Evolutionary conservation across 2,797 vertebrate genomes (phyloP).

Genomic region (Neosilurus hyrtlii): DNA sequence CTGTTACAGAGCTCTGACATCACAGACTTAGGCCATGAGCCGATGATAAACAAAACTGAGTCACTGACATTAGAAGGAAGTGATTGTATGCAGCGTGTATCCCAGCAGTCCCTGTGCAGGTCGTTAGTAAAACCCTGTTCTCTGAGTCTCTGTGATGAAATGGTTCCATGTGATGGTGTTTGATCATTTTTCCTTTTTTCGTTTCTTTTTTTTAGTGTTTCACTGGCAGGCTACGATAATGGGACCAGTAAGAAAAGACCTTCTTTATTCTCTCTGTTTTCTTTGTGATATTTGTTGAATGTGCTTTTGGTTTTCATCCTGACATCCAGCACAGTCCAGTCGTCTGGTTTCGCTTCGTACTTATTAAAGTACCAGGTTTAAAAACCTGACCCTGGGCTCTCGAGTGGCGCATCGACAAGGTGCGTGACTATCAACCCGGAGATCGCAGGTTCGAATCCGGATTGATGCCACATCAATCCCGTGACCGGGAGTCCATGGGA

Average conservation of each 20-base stretch:
- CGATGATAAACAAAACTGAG: no score
- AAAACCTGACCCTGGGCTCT: no score
- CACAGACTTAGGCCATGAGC: no score
- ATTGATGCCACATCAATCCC: no score
- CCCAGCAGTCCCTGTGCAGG: not conserved
- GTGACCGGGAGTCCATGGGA: no score
- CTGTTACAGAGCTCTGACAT: not conserved
- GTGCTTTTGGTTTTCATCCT: not conserved
- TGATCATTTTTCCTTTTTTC: not conserved
- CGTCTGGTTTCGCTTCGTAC: not conserved
- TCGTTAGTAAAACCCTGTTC: not conserved
- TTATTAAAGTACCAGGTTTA: not conserved
- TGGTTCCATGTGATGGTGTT: not conserved
- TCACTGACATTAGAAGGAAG: no score
- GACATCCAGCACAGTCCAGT: not conserved
- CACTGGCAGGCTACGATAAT: slow-evolving; percentile 78
- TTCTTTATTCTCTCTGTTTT: not conserved
- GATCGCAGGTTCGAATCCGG: no score
- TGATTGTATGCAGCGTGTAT: not conserved
- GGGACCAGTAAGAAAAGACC: slow-evolving; percentile 70
- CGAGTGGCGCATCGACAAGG: no score
- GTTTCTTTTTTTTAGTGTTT: slow-evolving; percentile 64
- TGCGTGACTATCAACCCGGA: no score
- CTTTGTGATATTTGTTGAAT: not conserved
- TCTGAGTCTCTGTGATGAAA: not conserved